phyloP scores from a whole-genome alignment of 1,140 invertebrate species.

The Triops longicaudatus region DNA sequence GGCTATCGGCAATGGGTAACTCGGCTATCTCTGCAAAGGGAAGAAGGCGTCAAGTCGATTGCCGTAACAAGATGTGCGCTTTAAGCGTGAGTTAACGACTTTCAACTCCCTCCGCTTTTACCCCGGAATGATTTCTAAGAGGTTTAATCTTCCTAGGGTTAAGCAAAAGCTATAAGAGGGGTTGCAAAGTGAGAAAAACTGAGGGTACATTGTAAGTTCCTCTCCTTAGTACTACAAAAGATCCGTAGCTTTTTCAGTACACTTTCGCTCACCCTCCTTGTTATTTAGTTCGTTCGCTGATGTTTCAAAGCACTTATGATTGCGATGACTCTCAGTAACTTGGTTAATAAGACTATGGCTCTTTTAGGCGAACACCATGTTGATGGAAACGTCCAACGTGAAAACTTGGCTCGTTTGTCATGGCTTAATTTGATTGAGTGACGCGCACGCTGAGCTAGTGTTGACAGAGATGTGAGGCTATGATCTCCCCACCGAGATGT shows the following conservation, averaged over 20 bases:
- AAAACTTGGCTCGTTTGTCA: conserved; percentile 1
- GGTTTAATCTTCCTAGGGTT: not conserved
- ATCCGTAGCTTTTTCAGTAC: no score
- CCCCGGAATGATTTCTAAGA: conserved; percentile 1
- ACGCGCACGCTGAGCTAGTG: conserved; percentile 5
- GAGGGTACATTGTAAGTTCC: no score
- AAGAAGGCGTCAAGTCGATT: conserved; percentile 8
- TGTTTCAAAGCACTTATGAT: not conserved
- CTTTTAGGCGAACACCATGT: conserved; percentile 9
- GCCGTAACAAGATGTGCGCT: not conserved
- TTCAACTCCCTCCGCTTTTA: conserved; percentile 3
- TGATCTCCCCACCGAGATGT: conserved; percentile 14
- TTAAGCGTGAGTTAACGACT: not conserved
- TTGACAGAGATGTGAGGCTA: conserved; percentile 7
- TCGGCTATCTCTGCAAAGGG: not conserved
- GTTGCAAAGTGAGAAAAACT: not conserved
- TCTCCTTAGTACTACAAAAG: no score
- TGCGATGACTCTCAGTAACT: not conserved
- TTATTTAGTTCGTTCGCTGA: not conserved
- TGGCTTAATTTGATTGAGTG: conserved; percentile 12
- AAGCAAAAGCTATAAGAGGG: not conserved
- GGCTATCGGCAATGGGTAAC: no score
- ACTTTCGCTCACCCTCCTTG: not conserved
- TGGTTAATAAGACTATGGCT: not conserved
- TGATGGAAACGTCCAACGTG: conserved; percentile 6